Base-by-base conservation (phyloP, 2,888 invertebrate species). In the Galeopsomyia nigrocyanea region DNA sequence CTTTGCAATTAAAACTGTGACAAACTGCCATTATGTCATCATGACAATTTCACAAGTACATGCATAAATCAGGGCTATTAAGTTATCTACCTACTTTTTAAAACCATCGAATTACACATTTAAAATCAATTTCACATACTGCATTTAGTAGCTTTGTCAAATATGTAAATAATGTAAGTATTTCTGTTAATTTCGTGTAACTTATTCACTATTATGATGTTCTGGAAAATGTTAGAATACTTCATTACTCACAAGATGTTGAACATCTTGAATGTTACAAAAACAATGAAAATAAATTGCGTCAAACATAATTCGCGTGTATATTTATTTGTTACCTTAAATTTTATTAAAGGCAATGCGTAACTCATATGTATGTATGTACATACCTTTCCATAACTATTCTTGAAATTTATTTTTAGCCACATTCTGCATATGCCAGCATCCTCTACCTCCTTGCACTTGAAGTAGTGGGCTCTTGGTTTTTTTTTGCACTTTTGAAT, bases 131-230 rank as follows among this genome's bases (percentile, higher is more conserved):
- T 46, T n/a, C 39, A 64, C 19, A 49, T 21, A 46, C 14, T 46
- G 57, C 31, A 58, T 58, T 66, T 53, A 47, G 5, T 61, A 51
- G 51, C 47, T 73, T 62, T 56, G 17, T 56, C 21, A 60, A 67
- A 73, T 66, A 60, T 71, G 67, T 65, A 74, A 64, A 74, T 65
- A 62, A 16, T 74, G 67, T 74, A 74, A 65, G 67, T 74, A 73
- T 65, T 68, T 65, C 31, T 16, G 14, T 74, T 53, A 68, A 68
- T 74, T 19, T 65, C 10, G 39, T 39, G 39, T 39, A 68, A 16
- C 46, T 61, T 68, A 74, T 67, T 74, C 71, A 74, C 71, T 65
- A 49, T 62, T 47, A 73, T 49, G 55, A 46, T 61, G 50, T 50
- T 53, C 46, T 21, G 14, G 21, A 49, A 56, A 66, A 57, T 53